Percentiles rank a stretch among this genome's conserved stretches.
Conservation (phyloP, 30 jellyfish, hydroid and myxozoan species). For the Chironex yamaguchii region DNA sequence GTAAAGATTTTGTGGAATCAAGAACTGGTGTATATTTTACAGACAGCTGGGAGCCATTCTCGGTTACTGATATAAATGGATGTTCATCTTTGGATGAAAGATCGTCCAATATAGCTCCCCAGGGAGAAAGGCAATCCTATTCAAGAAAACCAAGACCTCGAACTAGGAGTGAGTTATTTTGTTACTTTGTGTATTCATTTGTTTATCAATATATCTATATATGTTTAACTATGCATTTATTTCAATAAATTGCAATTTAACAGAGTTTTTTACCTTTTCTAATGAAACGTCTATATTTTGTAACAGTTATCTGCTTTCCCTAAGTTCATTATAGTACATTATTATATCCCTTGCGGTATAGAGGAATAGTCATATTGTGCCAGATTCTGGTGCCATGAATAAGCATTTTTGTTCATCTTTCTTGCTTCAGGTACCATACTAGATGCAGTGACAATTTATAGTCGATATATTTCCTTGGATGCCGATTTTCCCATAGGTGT, state of each 20-base stretch:
- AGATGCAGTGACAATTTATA: slow-evolving; percentile 91
- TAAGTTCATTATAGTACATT: too few species aligned
- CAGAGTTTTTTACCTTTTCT: neutral
- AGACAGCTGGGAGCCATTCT: slow-evolving; percentile 57
- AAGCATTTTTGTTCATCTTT: too few species aligned
- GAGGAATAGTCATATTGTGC: too few species aligned
- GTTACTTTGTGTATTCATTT: too few species aligned
- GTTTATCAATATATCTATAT: too few species aligned
- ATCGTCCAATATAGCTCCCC: slow-evolving; percentile 23
- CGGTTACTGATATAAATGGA: neutral
- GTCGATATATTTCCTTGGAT: slow-evolving; percentile 80
- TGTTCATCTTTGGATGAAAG: neutral
- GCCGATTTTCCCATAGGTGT: slow-evolving; percentile 87
- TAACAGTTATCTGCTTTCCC: too few species aligned
- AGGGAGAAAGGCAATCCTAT: slow-evolving; percentile 45
- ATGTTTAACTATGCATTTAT: neutral
- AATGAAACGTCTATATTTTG: too few species aligned
- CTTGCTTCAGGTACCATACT: slow-evolving; percentile 86
- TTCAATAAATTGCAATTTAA: neutral
- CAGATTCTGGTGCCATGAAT: too few species aligned
- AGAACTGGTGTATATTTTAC: slow-evolving; percentile 14
- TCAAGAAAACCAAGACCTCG: slow-evolving; percentile 57
- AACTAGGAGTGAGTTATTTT: slow-evolving; percentile 60
- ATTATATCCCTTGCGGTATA: too few species aligned
- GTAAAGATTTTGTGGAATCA: too few species aligned